Base-by-base conservation (phyloP, 1,140 invertebrate genomes). In the Theocolax elegans region DNA sequence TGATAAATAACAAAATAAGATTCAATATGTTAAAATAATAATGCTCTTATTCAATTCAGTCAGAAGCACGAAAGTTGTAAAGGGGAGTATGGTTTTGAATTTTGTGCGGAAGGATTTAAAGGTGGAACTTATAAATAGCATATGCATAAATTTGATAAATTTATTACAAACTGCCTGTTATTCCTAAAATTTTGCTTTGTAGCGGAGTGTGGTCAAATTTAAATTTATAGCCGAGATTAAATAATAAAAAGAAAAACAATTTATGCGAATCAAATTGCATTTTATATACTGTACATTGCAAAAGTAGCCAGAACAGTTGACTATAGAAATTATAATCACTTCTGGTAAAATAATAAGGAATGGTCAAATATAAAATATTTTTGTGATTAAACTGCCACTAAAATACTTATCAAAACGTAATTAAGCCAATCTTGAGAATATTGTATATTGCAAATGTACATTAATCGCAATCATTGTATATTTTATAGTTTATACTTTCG, bases 261-360 rank as follows among this genome's bases (percentile, higher is more conserved):
- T 56, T 15, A 35, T 17, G 35, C 19, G 29, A 58, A 15, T 49
- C 3, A 12, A 59, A 48, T 67, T 58, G 17, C 27, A 67, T 67
- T 67, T 63, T 71, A 74, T 49, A 54, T 76, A 75, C 69, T 81
- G 77, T 84, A 83, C 81, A 84, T 82, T 81, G 82, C 82, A 83
- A 84, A 84, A 84, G 80, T 84, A 83, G 80, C 53, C 79, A 82
- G 72, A 80, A 71, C 44, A 75, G 68, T 81, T 81, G 77, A 82
- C 77, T 69, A 73, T 71, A 54, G 71, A n/a, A 53, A 73, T 73
- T 59, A 48, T 51, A 44, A 62, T 40, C 35, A 29, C 54, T n/a
- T 31, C 9, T n/a, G n/a, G n/a, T n/a, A n/a, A n/a, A n/a, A n/a
- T n/a, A n/a, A n/a, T n/a, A n/a, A n/a, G n/a, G n/a, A n/a, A n/a